Evolutionary conservation across 2,113 vertebrate genomes (phyloP).

Genomic region (Silurus asotus): DNA sequence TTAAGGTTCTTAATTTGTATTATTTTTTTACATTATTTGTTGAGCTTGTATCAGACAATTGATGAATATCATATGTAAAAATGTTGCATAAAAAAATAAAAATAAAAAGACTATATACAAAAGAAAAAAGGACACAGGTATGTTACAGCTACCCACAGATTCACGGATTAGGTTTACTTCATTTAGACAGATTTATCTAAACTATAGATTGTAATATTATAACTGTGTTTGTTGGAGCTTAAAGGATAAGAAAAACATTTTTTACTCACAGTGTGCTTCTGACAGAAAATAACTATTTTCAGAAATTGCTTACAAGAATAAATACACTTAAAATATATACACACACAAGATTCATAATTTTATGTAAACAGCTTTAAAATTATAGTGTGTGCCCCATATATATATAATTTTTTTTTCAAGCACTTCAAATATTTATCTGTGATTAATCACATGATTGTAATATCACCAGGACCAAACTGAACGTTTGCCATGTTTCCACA

Average conservation of each 20-base stretch:
- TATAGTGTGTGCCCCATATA: not conserved
- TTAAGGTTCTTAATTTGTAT: too few species aligned
- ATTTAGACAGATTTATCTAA: not conserved
- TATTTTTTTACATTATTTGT: not conserved
- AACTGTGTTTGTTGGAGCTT: not conserved
- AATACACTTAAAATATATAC: not conserved
- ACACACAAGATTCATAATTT: not conserved
- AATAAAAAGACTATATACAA: not conserved
- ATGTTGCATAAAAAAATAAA: not conserved
- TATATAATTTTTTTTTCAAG: too few species aligned
- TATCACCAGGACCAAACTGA: too few species aligned
- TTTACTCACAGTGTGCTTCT: not conserved
- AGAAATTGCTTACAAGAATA: constrained; percentile 10
- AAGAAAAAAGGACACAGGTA: not conserved
- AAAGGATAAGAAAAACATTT: not conserved
- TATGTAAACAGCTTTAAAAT: constrained; percentile 24
- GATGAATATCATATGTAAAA: not conserved
- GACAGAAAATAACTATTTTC: too few species aligned
- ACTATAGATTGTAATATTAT: not conserved
- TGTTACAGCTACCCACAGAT: not conserved
- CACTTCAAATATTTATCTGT: too few species aligned
- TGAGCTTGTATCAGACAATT: not conserved
- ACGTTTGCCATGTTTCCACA: too few species aligned
- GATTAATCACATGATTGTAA: too few species aligned
- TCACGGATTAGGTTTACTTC: not conserved